A percentile compares a stretch with the other conserved stretches of the same genome.
phyloP scores from a whole-genome alignment of 1,140 invertebrate genomes.

The Anastrepha ludens region DNA sequence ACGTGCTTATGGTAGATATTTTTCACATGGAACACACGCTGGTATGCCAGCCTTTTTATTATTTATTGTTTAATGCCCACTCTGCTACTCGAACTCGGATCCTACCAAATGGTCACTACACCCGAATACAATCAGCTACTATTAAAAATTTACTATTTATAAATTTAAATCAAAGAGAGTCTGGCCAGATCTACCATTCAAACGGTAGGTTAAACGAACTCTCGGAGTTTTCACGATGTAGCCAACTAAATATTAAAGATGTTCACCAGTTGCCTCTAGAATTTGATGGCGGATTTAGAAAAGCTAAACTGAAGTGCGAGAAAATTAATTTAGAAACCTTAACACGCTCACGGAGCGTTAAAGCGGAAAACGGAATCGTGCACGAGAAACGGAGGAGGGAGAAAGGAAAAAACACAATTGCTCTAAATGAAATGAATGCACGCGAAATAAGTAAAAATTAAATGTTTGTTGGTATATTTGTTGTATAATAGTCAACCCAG shows the following conservation, averaged over 20 bases:
- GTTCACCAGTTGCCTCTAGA: background rate
- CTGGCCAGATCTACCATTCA: too few relatives aligned
- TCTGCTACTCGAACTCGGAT: too few relatives aligned
- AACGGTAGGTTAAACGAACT: too few relatives aligned
- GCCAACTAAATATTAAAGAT: background rate
- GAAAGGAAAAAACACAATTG: background rate
- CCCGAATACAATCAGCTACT: too few relatives aligned
- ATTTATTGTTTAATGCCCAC: too few relatives aligned
- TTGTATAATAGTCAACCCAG: background rate
- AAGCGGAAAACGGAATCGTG: slow-evolving; percentile 40
- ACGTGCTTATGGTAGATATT: too few relatives aligned
- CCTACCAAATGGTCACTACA: too few relatives aligned
- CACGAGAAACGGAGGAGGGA: background rate
- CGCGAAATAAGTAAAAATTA: background rate
- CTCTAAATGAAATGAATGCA: background rate
- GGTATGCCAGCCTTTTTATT: too few relatives aligned
- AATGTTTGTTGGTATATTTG: background rate
- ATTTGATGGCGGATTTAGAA: background rate
- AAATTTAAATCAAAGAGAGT: too few relatives aligned
- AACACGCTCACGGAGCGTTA: slow-evolving; percentile 5
- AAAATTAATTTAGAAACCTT: slow-evolving; percentile 50
- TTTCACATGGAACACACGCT: too few relatives aligned
- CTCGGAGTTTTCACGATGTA: background rate
- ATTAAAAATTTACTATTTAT: too few relatives aligned
- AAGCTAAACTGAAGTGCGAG: slow-evolving; percentile 8